These are phyloP conservation scores for Boleophthalmus pectinirostris DNA, from an alignment of 2,113 vertebrate species.

Conservation along the genomic window DNA sequence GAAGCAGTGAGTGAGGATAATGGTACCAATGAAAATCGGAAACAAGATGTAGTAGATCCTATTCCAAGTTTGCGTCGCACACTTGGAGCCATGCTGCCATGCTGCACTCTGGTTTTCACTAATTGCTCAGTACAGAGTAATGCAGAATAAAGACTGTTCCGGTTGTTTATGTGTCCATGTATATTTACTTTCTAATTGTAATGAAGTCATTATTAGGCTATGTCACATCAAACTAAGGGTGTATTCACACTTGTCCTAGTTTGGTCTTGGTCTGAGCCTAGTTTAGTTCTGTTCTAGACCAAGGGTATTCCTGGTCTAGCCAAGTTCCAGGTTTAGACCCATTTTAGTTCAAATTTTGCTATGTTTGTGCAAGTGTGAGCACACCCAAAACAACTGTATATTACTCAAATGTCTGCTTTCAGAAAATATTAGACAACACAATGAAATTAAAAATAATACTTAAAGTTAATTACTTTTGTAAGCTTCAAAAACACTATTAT, in stretches of 20 bases:
- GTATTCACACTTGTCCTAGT: too few relatives aligned
- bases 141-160: constrained; percentile 49
- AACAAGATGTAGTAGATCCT: constrained; percentile 56
- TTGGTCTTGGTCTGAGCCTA: too few relatives aligned
- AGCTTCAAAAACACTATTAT: neutral
- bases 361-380: too few relatives aligned
- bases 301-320: too few relatives aligned
- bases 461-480: neutral
- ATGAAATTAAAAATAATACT: neutral
- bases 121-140: constrained; percentile 71
- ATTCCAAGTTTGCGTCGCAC: constrained; percentile 69
- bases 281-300: too few relatives aligned
- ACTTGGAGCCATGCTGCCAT: constrained; percentile 68
- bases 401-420: neutral
- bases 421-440: neutral
- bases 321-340: too few relatives aligned
- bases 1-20: constrained; percentile 29
- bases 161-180: neutral
- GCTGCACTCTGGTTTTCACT: constrained; percentile 70
- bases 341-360: too few relatives aligned
- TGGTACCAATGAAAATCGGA: constrained; percentile 42
- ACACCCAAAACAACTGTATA: neutral
- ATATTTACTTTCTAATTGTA: neutral
- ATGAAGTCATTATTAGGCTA: neutral
- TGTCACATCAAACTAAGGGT: neutral